These are phyloP conservation scores for Syngnathus typhle DNA, from an alignment of 2,113 vertebrate genomes.

Conservation along the genomic window DNA sequence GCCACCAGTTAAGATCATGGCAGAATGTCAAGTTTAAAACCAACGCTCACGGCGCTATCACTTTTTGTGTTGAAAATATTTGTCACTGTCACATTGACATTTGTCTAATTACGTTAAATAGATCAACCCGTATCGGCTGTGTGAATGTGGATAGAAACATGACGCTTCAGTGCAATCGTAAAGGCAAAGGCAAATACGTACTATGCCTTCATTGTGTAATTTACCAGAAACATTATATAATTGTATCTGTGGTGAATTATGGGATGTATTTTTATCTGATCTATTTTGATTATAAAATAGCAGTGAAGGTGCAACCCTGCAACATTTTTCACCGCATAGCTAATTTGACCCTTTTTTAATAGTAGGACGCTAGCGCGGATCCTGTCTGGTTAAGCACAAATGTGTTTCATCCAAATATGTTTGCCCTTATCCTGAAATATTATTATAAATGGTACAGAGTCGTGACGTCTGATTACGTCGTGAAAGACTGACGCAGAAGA, in stretches of 20 bases:
- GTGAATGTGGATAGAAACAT: not conserved
- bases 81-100: not conserved
- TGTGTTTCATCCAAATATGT: not conserved
- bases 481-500: no score
- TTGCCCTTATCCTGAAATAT: not conserved
- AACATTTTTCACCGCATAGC: conserved; percentile 35
- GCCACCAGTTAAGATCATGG: not conserved
- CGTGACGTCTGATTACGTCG: not conserved
- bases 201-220: not conserved
- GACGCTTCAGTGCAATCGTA: not conserved
- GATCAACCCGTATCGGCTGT: not conserved
- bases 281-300: not conserved
- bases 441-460: not conserved
- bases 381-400: not conserved
- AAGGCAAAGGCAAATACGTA: not conserved
- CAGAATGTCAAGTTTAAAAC: not conserved
- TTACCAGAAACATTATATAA: not conserved
- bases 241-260: not conserved
- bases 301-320: conserved; percentile 38
- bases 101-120: not conserved
- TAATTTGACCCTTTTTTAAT: conserved; percentile 31
- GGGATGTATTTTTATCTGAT: not conserved
- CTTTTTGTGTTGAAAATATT: not conserved
- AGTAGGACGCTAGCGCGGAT: conserved; percentile 10
- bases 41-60: not conserved